Conservation (phyloP, 2,888 invertebrate genomes). For the Carcina quercana region DNA sequence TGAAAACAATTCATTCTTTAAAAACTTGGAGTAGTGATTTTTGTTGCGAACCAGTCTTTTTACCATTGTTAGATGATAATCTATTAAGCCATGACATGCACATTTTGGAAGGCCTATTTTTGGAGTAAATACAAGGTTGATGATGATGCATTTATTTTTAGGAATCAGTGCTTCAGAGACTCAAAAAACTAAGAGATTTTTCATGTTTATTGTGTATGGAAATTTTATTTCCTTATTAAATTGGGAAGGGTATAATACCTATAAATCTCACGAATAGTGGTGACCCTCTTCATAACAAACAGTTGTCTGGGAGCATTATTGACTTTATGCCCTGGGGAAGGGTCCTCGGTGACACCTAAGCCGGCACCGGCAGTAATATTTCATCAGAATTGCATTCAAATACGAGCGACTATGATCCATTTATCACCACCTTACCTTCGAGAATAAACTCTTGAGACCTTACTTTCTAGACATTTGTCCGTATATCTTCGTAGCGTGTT, state of each 20-base stretch:
- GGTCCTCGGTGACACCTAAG: constrained; percentile 20
- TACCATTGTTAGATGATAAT: too few species aligned
- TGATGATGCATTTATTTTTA: too few species aligned
- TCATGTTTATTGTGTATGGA: neutral
- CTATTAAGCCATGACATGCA: too few species aligned
- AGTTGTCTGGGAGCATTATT: constrained; percentile 16
- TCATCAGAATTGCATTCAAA: constrained; percentile 9
- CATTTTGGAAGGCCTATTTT: too few species aligned
- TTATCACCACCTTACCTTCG: neutral
- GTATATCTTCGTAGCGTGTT: neutral
- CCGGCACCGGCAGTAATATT: constrained; percentile 6
- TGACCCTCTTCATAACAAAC: constrained; percentile 19
- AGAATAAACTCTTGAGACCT: neutral
- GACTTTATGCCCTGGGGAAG: constrained; percentile 22
- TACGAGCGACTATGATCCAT: neutral
- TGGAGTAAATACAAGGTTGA: too few species aligned
- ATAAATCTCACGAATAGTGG: neutral
- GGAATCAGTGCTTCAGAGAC: too few species aligned
- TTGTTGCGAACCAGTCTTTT: too few species aligned
- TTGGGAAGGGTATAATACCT: too few species aligned
- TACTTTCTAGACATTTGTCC: neutral
- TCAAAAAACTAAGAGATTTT: too few species aligned
- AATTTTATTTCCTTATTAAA: neutral
- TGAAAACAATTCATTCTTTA: too few species aligned
- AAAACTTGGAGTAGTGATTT: too few species aligned